Evolutionary conservation across 2,797 vertebrate species (phyloP).

Genomic region (Sebastes trivittatus): DNA sequence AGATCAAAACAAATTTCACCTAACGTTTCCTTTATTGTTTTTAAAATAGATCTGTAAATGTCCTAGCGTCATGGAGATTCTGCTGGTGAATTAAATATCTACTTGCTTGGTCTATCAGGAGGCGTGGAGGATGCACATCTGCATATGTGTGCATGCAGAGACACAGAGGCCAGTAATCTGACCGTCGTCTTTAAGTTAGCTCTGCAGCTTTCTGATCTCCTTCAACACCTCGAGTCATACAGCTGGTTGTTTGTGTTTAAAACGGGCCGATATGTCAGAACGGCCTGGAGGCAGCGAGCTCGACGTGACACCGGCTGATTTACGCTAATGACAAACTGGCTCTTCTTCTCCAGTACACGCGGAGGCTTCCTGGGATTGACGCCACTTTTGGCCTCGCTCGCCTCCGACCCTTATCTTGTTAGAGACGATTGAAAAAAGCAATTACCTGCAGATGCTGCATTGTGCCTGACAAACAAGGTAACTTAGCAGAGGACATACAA

Average conservation of each 20-base stretch:
- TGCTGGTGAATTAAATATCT: background rate
- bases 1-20: background rate
- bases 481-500: constrained; percentile 39
- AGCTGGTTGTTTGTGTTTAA: background rate
- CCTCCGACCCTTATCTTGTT: constrained; percentile 62
- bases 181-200: background rate
- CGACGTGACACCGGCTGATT: constrained; percentile 53
- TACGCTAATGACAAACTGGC: constrained; percentile 55
- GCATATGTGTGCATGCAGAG: background rate
- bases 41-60: background rate
- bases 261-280: constrained; percentile 5
- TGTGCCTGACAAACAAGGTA: constrained; percentile 58
- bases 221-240: background rate
- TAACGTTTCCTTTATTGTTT: background rate
- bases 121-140: background rate
- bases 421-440: constrained; percentile 72
- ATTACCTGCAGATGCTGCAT: constrained; percentile 60
- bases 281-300: constrained; percentile 10
- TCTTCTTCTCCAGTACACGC: constrained; percentile 14
- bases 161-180: background rate
- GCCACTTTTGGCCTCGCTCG: constrained; percentile 39
- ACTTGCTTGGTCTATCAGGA: background rate
- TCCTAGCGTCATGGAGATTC: background rate
- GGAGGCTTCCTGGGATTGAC: constrained; percentile 36
- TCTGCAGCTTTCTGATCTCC: background rate